phyloP scores from a whole-genome alignment of 2,113 vertebrate species.

The Bettongia penicillata region DNA sequence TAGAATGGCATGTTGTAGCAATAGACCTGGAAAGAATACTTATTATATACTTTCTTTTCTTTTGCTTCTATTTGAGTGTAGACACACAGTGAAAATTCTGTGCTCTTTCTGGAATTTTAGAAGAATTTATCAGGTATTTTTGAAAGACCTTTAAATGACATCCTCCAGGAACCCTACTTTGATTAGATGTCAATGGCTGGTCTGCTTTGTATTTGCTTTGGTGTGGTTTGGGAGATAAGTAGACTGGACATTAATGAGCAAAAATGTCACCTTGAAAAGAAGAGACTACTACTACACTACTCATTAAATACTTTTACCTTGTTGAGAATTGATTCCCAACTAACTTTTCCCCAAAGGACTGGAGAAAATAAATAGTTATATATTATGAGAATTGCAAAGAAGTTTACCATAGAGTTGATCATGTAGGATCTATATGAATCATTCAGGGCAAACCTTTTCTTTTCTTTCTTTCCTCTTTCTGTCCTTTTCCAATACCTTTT shows the following conservation, averaged over 20 bases:
- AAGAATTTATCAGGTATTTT: neutral
- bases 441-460: neutral
- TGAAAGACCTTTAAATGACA: neutral
- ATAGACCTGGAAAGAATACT: neutral
- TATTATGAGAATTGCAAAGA: neutral
- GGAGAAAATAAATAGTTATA: neutral
- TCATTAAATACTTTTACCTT: neutral
- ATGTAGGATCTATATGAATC: neutral
- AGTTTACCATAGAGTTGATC: neutral
- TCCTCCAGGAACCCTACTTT: neutral
- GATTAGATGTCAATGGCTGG: neutral
- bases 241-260: neutral
- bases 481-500: neutral
- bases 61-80: slow-evolving; percentile 24
- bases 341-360: neutral
- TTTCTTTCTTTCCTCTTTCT: neutral
- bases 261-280: neutral
- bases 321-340: neutral
- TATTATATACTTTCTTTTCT: neutral
- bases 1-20: neutral
- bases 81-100: slow-evolving; percentile 10
- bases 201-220: neutral
- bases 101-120: neutral
- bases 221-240: neutral
- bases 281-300: neutral